Percentiles rank a stretch among this genome's conserved stretches.
Conservation (phyloP, 2,113 vertebrate species). For the Fulica atra region DNA sequence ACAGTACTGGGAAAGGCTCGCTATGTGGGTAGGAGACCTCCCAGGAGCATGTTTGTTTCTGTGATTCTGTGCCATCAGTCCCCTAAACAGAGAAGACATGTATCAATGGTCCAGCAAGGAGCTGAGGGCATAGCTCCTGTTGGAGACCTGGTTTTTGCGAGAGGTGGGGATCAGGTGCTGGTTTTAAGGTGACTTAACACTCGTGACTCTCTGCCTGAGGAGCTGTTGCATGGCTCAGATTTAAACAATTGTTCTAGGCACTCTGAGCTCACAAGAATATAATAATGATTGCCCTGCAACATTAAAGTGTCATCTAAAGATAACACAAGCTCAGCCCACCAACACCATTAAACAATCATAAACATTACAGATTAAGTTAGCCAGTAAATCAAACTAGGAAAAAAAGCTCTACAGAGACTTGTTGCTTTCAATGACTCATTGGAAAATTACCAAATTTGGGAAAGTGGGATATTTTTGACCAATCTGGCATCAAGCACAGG, state of each 20-base stretch:
- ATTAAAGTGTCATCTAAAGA: constrained; percentile 28
- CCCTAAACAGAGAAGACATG: background rate
- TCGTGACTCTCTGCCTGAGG: background rate
- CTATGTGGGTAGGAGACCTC: background rate
- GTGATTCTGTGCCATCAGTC: background rate
- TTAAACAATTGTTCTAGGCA: background rate
- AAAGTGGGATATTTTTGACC: background rate
- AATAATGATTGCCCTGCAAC: background rate
- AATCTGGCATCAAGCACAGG: background rate
- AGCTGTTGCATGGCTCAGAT: background rate
- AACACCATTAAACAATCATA: background rate
- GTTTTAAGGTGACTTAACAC: background rate
- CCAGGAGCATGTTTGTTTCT: background rate
- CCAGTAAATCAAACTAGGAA: constrained; percentile 9
- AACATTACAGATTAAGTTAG: background rate
- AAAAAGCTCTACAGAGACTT: background rate
- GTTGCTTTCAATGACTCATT: background rate
- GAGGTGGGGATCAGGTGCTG: background rate
- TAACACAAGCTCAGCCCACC: background rate
- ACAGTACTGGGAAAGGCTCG: background rate
- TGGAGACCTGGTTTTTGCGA: background rate
- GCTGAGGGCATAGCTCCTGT: background rate
- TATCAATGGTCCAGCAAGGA: background rate
- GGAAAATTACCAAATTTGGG: constrained; percentile 27
- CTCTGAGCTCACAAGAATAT: background rate